phyloP scores from a whole-genome alignment of 2,113 vertebrate species.

The Platysteira castanea region DNA sequence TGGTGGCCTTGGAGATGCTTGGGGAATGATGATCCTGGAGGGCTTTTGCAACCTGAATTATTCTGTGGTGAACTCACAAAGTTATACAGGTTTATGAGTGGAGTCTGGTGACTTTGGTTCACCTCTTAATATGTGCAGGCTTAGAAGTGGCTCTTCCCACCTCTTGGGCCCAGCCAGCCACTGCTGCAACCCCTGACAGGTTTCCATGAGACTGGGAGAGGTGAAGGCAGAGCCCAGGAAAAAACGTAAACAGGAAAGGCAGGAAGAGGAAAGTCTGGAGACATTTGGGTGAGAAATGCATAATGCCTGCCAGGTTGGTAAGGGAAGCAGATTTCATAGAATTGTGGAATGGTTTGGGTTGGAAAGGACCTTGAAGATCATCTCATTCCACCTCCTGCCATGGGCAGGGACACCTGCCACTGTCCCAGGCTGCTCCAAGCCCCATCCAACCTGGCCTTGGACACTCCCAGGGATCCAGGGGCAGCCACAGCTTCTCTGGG shows the following conservation, averaged over 20 bases:
- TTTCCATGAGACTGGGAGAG: neutral
- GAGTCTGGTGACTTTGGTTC: neutral
- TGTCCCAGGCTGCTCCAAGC: fast-evolving
- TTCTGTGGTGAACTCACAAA: no score
- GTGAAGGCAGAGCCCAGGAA: neutral
- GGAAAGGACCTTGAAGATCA: neutral
- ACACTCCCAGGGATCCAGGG: neutral
- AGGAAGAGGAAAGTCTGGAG: neutral
- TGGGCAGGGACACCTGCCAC: fast-evolving
- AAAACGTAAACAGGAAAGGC: neutral
- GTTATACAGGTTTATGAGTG: neutral
- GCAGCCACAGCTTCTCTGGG: neutral
- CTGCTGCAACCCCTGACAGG: neutral
- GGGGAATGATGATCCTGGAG: neutral
- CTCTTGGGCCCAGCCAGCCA: neutral
- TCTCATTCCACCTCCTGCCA: fast-evolving
- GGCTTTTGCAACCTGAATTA: neutral
- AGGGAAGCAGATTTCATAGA: neutral
- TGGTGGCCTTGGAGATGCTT: neutral
- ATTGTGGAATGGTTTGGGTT: neutral
- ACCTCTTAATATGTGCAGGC: fast-evolving
- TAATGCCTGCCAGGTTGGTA: neutral
- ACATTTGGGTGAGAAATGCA: neutral
- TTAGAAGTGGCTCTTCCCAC: neutral
- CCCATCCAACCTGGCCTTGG: fast-evolving